phyloP scores from a whole-genome alignment of 2,888 invertebrate genomes.

The Seira sanloemensis region DNA sequence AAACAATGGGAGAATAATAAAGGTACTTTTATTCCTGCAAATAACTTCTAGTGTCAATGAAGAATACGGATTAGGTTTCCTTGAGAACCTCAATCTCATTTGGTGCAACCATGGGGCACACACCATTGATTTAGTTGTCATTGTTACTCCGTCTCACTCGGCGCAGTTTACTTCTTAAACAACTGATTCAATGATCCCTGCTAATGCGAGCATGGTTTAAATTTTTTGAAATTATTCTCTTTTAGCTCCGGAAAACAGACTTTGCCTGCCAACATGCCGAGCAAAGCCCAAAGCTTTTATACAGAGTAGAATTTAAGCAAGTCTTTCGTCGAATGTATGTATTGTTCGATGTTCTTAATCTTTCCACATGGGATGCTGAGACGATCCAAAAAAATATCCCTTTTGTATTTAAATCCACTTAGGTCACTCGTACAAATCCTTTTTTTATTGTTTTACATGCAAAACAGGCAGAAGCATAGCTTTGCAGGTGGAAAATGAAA shows the following conservation, averaged over 20 bases:
- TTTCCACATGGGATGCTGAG: background rate
- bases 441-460: background rate
- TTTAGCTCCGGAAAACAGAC: no score
- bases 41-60: slow-evolving; percentile 18
- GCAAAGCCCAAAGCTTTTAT: background rate
- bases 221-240: no score
- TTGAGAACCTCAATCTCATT: background rate
- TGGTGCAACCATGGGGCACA: background rate
- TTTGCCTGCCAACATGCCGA: background rate
- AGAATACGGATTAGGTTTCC: background rate
- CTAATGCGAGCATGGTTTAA: no score
- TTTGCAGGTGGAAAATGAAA: slow-evolving; percentile 1
- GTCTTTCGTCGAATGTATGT: background rate
- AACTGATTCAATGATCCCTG: no score
- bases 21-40: slow-evolving; percentile 39
- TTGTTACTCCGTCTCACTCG: background rate
- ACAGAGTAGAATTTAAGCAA: slow-evolving; percentile 6
- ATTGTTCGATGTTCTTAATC: background rate
- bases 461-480: background rate
- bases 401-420: background rate
- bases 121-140: background rate
- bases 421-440: background rate
- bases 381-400: background rate
- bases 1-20: slow-evolving; percentile 17
- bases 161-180: background rate